Evolutionary conservation across 2,113 vertebrate genomes (phyloP).

Genomic region (Barnardius zonarius): DNA sequence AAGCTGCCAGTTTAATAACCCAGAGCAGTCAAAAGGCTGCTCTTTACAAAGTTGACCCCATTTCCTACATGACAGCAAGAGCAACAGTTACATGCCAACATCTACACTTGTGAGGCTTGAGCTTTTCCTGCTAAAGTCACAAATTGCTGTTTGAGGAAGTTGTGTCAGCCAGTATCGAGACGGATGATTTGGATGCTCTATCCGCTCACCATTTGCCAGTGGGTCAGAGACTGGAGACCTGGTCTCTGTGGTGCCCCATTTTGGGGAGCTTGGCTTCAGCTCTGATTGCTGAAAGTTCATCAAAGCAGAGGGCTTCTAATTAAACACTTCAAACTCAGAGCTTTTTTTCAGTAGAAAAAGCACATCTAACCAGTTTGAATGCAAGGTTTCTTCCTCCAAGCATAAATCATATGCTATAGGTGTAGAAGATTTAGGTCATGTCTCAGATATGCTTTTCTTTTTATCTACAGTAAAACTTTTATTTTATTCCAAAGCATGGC

Average conservation of each 20-base stretch:
- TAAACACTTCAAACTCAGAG: background rate
- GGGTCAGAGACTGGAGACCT: background rate
- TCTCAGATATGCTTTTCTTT: background rate
- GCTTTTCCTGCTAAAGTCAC: background rate
- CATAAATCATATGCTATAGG: background rate
- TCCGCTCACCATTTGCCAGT: background rate
- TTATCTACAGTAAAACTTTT: background rate
- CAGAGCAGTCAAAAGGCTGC: background rate
- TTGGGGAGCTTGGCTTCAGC: background rate
- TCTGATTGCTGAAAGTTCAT: background rate
- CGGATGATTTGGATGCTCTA: background rate
- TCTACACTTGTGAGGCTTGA: background rate
- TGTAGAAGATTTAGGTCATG: background rate
- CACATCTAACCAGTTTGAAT: background rate
- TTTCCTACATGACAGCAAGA: background rate
- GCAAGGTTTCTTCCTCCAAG: background rate
- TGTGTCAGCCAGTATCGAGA: background rate
- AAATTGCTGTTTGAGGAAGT: background rate
- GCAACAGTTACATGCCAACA: background rate
- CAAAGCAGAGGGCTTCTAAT: background rate
- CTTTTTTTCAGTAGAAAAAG: background rate
- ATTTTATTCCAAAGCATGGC: background rate
- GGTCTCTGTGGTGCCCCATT: accelerated
- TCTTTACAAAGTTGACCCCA: background rate
- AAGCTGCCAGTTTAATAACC: background rate